phyloP scores from a whole-genome alignment of 1,140 invertebrate genomes.

The Drosophila sp. region DNA sequence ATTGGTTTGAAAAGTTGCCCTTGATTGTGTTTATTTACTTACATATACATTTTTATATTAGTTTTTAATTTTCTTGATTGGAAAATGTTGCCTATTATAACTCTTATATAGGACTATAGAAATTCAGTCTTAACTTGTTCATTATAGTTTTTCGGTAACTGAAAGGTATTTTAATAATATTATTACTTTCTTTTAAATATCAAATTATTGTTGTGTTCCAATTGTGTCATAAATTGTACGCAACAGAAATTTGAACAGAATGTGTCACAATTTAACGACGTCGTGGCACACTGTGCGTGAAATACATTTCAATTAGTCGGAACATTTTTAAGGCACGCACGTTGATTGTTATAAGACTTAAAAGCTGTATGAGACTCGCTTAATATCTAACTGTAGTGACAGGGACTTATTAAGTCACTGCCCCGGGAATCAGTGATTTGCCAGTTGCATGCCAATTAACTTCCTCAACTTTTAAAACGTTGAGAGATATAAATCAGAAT shows the following conservation, averaged over 20 bases:
- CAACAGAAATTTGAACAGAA: background rate
- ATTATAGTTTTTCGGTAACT: no score
- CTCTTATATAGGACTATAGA: no score
- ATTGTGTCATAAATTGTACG: background rate
- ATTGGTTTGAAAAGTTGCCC: no score
- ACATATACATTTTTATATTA: no score
- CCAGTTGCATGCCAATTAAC: slow-evolving; percentile 66
- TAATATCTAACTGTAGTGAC: slow-evolving; percentile 38
- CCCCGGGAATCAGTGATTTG: slow-evolving; percentile 13
- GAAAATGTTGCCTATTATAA: no score
- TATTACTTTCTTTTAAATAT: background rate
- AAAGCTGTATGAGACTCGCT: slow-evolving; percentile 25
- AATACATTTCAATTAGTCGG: slow-evolving; percentile 36
- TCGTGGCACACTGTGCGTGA: slow-evolving; percentile 13
- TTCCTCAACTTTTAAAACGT: slow-evolving; percentile 53
- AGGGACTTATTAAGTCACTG: slow-evolving; percentile 58
- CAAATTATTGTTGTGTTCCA: background rate
- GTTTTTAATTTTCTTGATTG: no score
- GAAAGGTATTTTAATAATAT: no score
- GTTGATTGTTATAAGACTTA: slow-evolving; percentile 16
- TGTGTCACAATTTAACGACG: slow-evolving; percentile 11
- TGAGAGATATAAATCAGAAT: slow-evolving; percentile 41
- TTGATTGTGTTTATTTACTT: no score
- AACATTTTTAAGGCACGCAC: slow-evolving; percentile 35
- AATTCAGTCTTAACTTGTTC: no score